Base-by-base conservation (phyloP, 2,888 invertebrate genomes). In the Tortricodes alternella region DNA sequence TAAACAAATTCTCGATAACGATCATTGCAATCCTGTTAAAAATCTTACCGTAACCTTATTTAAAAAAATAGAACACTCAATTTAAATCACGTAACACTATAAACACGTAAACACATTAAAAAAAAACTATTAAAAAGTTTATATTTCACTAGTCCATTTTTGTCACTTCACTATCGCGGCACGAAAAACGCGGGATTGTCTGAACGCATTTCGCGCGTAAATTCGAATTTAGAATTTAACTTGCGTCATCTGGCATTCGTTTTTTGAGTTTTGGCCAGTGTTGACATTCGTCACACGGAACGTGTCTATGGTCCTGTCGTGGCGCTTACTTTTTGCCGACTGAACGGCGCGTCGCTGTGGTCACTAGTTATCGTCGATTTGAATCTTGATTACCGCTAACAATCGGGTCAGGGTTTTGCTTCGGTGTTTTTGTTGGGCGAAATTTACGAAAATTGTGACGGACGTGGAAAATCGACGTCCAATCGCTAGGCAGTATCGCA, bases 311-410 rank as follows among this genome's bases (percentile, higher is more conserved):
- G 76, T 76, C 78, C 66, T 71, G 59, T 60, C 82, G 69, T 70
- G 67, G 44, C 82, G 87, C 83, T 81, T 64, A 71, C 86, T 74
- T 75, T 74, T 71, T 73, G 77, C 71, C 79, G 83, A 87, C 88
- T 87, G 88, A 83, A 63, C 65, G 65, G 70, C 72, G 76, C 72
- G 63, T 71, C 75, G 79, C 74, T n/a, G 75, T 85, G 87, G 88
- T 86, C 87, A 88, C 79, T 80, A 71, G 74, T 71, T 86, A 88
- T 89, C 86, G 89, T 79, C 83, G 87, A 80, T 86, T 85, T 71
- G 67, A 71, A 88, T 89, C 89, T 82, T 85, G 87, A 89, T 88
- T 86, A 82, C 73, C 68, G 62, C 70, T 71, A 71, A 76, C 76
- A 80, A 80, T 71, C 76, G 76, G 88, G 89, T 89, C 89, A 89